A percentile compares a stretch with the other conserved stretches of the same genome.
Evolutionary conservation across 2,113 vertebrate genomes (phyloP).

Genomic region (Isichthys henryi): DNA sequence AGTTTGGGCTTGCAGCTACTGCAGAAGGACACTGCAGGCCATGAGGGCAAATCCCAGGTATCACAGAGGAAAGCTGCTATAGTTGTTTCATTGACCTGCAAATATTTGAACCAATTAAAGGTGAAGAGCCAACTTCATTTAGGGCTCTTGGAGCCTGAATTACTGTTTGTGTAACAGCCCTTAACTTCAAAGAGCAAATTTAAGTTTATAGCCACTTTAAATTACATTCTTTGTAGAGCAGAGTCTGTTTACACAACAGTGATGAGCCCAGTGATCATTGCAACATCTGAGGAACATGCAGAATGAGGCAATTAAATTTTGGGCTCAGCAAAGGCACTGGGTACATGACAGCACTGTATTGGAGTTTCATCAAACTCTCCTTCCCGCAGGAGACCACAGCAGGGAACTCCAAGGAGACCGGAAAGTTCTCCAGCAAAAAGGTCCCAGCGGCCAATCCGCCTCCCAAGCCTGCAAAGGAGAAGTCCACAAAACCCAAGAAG

Average conservation of each 20-base stretch:
- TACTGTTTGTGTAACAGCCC: background rate
- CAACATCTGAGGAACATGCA: background rate
- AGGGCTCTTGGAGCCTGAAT: background rate
- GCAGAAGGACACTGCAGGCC: conserved; percentile 70
- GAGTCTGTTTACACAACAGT: background rate
- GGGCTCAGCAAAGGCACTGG: background rate
- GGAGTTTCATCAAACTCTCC: background rate
- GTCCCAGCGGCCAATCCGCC: conserved; percentile 45
- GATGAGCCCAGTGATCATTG: background rate
- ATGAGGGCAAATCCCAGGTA: conserved; percentile 73
- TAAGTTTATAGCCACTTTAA: background rate
- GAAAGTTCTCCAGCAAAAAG: conserved; percentile 65
- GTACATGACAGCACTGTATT: background rate
- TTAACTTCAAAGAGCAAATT: conserved; percentile 8
- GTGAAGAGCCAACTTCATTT: background rate
- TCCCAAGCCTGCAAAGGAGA: conserved; percentile 68
- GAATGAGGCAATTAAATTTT: background rate
- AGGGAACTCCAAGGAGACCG: conserved; percentile 59
- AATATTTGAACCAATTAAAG: background rate
- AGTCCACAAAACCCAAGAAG: conserved; percentile 74
- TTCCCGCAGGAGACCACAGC: conserved; percentile 65
- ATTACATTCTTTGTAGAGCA: background rate
- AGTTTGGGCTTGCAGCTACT: conserved; percentile 85
- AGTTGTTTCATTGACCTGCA: background rate
- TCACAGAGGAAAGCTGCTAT: background rate